A percentile compares a stretch with the other conserved stretches of the same genome.
Evolutionary conservation across 2,113 vertebrate genomes (phyloP).

Genomic region (Sebastes schlegelii): DNA sequence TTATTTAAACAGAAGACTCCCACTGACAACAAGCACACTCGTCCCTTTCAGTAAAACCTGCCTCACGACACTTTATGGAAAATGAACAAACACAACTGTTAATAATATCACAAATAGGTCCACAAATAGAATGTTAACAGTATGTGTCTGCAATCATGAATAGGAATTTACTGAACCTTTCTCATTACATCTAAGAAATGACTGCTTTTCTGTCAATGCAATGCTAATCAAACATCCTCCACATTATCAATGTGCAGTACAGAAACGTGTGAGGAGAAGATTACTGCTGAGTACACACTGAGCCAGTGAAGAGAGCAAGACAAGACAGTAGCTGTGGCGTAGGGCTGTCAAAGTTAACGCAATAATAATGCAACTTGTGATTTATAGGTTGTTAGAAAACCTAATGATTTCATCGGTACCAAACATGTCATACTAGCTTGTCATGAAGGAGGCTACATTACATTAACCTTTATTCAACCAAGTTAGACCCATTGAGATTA

Average conservation of each 20-base stretch:
- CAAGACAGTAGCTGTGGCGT: not conserved
- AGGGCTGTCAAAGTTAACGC: no score
- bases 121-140: not conserved
- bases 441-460: no score
- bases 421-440: no score
- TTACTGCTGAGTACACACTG: not conserved
- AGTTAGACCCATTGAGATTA: no score
- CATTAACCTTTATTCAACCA: no score
- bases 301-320: not conserved
- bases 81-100: not conserved
- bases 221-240: not conserved
- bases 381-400: no score
- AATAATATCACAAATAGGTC: not conserved
- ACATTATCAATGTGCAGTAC: not conserved
- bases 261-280: not conserved
- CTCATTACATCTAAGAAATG: not conserved
- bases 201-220: not conserved
- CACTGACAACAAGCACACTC: not conserved
- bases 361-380: no score
- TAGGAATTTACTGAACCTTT: not conserved
- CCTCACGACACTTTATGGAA: not conserved
- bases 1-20: slow-evolving; percentile 29
- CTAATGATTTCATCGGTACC: no score
- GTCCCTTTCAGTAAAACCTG: slow-evolving; percentile 6
- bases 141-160: not conserved